Base-by-base conservation (phyloP, 2,113 vertebrate genomes). In the Pyrgilauda ruficollis region DNA sequence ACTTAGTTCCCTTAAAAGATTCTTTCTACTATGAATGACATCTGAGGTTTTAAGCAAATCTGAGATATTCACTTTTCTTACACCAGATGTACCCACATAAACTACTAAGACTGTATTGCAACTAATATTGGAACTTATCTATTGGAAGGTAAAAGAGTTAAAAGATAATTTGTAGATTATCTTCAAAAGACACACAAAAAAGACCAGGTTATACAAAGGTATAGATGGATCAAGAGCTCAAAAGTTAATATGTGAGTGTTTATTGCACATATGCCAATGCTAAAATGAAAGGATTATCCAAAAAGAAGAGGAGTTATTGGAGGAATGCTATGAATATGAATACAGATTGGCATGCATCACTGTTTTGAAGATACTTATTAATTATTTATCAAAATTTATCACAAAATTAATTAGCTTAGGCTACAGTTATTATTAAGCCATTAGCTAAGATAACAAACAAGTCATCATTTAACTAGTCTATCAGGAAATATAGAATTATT, bases 361-460 rank as follows among this genome's bases (percentile, higher is more conserved):
- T 62, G 35, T 44, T 64, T 19, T 94, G 67, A 83, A 66, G 21
- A 88, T 66, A 53, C 7, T 73, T 49, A 87, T 64, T 76, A 92
- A 83, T 70, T 76, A 92, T 93, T 74, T 63, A 83, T 63, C 33
- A 90, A 84, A 77, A 92, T 70, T 74, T 80, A 95, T 73, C 58
- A 66, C 35, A 15, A 64, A 62, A 67, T 30, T 94, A 68, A 90
- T 86, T 83, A 86, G 13, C 43, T 76, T 1, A 83, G 53, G 82
- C 37, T 94, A 47, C 53, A 80, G 44, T 79, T 90, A 76, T 85
- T 73, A 76, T 47, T 46, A 64, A 73, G 66, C 35, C 67, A 84
- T 61, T 91, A 93, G 44, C 19, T 68, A 52, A 70, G 47, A 63
- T 44, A 93, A 89, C 62, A 90, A 93, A 91, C 24, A 88, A 92